Conservation (phyloP, 2,797 vertebrate genomes). For the Cryptoprocta ferox region DNA sequence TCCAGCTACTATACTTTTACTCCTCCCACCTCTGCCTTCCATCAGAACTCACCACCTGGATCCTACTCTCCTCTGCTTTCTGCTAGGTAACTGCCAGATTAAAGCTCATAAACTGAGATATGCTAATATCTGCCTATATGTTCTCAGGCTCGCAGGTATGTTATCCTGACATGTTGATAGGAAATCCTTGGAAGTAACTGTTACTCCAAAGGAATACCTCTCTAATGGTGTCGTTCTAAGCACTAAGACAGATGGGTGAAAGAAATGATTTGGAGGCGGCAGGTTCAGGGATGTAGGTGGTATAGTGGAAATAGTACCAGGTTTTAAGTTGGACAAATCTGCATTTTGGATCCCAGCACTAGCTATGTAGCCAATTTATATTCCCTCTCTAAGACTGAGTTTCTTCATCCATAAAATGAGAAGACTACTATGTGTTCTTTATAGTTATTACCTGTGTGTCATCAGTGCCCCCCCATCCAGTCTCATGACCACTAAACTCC, state of each 20-base stretch:
- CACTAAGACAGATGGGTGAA: not conserved
- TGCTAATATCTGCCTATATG: not conserved
- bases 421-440: not conserved
- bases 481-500: not conserved
- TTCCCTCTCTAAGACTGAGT: not conserved
- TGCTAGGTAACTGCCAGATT: not conserved
- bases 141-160: not conserved
- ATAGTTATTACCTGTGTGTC: not conserved
- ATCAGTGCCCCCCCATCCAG: not conserved
- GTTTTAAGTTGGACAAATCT: not conserved
- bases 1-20: not conserved
- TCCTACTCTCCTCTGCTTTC: not conserved
- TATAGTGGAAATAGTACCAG: not conserved
- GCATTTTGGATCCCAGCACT: not conserved
- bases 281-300: not conserved
- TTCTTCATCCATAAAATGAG: conserved; percentile 36
- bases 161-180: not conserved
- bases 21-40: not conserved
- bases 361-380: not conserved
- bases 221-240: conserved; percentile 20
- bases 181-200: conserved; percentile 1
- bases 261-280: not conserved
- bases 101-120: not conserved
- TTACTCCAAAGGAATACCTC: not conserved
- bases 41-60: not conserved